These are phyloP conservation scores for Tretioscincus oriximinensis DNA, from an alignment of 2,113 vertebrate genomes.

Conservation along the genomic window DNA sequence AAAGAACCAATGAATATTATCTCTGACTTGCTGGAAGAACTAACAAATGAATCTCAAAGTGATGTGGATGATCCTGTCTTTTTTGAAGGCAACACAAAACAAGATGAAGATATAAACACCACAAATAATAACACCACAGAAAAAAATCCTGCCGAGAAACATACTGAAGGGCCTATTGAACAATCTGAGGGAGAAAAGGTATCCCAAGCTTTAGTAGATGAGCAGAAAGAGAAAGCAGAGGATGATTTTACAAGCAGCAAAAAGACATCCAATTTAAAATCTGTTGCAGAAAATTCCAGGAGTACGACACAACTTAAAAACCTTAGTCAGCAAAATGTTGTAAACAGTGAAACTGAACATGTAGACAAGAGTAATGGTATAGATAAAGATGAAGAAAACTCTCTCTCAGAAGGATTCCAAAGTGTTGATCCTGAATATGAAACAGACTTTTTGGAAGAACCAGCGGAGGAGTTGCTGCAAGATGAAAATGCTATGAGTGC, in stretches of 20 bases:
- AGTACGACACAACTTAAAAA: neutral
- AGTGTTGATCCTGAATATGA: constrained; percentile 25
- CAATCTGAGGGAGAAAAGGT: constrained; percentile 27
- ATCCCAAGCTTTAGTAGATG: constrained; percentile 24
- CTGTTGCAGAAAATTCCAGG: constrained; percentile 22
- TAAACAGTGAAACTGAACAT: neutral
- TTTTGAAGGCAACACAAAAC: neutral
- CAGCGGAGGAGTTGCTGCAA: constrained; percentile 78
- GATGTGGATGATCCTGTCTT: neutral
- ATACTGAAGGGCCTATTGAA: neutral
- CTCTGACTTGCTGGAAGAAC: neutral
- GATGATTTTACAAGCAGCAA: constrained; percentile 33
- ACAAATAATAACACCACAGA: constrained; percentile 7
- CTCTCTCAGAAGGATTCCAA: neutral
- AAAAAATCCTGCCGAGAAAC: constrained; percentile 10
- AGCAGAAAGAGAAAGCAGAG: constrained; percentile 26
- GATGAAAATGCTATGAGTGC: constrained; percentile 88
- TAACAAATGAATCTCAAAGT: constrained; percentile 34
- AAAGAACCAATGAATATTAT: neutral
- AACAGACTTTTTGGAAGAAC: constrained; percentile 29
- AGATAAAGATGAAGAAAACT: constrained; percentile 24
- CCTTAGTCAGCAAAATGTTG: constrained; percentile 27
- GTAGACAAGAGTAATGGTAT: neutral
- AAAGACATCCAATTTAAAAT: constrained; percentile 14
- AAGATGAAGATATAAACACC: neutral